These are phyloP conservation scores for Selene dorsalis DNA, from an alignment of 2,797 vertebrate genomes.

Conservation along the genomic window DNA sequence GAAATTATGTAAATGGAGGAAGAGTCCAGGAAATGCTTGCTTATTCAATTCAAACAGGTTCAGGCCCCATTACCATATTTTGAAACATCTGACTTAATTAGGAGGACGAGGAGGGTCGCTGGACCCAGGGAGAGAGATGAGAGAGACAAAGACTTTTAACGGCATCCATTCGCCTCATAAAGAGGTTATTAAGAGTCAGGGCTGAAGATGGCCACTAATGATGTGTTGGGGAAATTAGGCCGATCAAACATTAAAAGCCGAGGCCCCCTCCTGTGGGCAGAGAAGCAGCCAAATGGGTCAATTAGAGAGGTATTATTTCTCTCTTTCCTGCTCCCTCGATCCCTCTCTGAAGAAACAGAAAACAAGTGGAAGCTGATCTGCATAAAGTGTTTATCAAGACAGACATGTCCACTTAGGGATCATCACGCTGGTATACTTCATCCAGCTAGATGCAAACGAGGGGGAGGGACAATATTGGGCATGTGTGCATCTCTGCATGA, in stretches of 20 bases:
- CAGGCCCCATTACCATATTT: slow-evolving; percentile 94
- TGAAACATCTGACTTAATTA: slow-evolving; percentile 99
- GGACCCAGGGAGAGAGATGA: slow-evolving; percentile 88
- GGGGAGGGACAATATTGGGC: slow-evolving; percentile 49
- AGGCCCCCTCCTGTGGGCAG: slow-evolving; percentile 98
- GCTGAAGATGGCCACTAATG: slow-evolving; percentile 95
- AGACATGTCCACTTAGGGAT: slow-evolving; percentile 89
- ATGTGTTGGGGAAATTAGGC: slow-evolving; percentile 99
- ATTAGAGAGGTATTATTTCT: slow-evolving; percentile 99
- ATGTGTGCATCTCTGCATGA: slow-evolving; percentile 16
- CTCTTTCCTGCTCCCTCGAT: slow-evolving; percentile 70
- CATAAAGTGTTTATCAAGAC: slow-evolving; percentile 91
- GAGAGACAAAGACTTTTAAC: slow-evolving; percentile 92
- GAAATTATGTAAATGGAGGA: slow-evolving; percentile 97
- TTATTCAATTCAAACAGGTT: slow-evolving; percentile 89
- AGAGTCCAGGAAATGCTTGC: slow-evolving; percentile 87
- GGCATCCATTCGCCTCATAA: slow-evolving; percentile 95
- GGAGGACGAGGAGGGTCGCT: slow-evolving; percentile 90
- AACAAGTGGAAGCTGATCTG: slow-evolving; percentile 89
- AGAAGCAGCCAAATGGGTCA: slow-evolving; percentile 99
- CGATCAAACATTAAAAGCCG: slow-evolving; percentile 99
- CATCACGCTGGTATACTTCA: slow-evolving; percentile 87
- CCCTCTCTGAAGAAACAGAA: slow-evolving; percentile 85
- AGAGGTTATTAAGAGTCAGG: slow-evolving; percentile 99
- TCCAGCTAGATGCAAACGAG: slow-evolving; percentile 77